Conservation (phyloP, 2,888 invertebrate genomes). For the Agapetus fuscipes region DNA sequence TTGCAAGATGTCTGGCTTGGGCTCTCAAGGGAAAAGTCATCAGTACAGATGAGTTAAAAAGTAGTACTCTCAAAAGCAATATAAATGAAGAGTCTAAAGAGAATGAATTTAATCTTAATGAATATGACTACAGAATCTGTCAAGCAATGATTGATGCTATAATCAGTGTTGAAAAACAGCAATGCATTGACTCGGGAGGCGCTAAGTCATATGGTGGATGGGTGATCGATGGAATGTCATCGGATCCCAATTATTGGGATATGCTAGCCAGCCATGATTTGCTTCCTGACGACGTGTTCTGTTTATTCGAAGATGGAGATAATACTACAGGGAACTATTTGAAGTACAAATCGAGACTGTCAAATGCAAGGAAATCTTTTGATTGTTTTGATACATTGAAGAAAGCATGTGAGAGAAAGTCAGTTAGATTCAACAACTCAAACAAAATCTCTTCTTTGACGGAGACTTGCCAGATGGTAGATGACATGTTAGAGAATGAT, state of each 20-base stretch:
- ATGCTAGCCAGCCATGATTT: constrained; percentile 34
- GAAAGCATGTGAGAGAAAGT: too few species aligned
- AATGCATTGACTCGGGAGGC: too few species aligned
- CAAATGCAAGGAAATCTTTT: too few species aligned
- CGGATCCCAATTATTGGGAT: constrained; percentile 40
- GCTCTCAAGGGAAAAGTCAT: constrained; percentile 41
- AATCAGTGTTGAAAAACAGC: too few species aligned
- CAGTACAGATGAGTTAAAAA: constrained; percentile 24
- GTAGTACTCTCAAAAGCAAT: constrained; percentile 25
- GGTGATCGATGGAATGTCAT: constrained; percentile 51
- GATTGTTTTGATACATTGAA: too few species aligned
- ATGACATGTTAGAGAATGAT: constrained; percentile 24
- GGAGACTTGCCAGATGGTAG: constrained; percentile 23
- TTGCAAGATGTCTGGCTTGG: constrained; percentile 46
- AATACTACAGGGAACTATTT: constrained; percentile 30
- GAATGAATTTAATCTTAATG: too few species aligned
- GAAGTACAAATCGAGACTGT: too few species aligned
- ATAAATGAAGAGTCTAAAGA: too few species aligned
- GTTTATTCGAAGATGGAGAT: constrained; percentile 43
- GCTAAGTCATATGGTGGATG: constrained; percentile 40
- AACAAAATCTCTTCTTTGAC: too few species aligned
- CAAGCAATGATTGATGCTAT: too few species aligned
- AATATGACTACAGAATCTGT: too few species aligned
- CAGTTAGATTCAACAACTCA: too few species aligned
- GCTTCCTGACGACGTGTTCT: constrained; percentile 46